Evolutionary conservation across 2,888 invertebrate genomes (phyloP), one percentile per base, ranked within the genome.

Genomic region (Papilio gigon): DNA sequence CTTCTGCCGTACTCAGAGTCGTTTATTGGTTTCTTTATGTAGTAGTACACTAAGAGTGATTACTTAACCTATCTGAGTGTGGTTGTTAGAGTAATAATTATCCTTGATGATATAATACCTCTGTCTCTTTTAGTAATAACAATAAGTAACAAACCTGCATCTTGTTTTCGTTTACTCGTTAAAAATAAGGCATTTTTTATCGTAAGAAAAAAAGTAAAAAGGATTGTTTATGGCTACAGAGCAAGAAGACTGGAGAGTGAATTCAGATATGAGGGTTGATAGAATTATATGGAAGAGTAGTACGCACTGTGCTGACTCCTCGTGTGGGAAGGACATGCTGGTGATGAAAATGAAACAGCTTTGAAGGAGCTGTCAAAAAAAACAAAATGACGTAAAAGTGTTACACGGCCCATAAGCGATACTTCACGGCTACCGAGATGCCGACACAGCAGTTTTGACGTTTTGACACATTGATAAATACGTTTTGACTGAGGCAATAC

Each of bases 391-490:
- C 40, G 27, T 30, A 42, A 44, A 61, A 30, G 27, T 25, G 61
- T 17, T 61, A 42, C 61, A 27, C 17, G 17, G 6, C 42, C 17
- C 30, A 56, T n/a, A 60, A n/a, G 25, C 27, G 17, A 42, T 40
- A 53, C 25, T 37, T 35, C n/a, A 61, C 17, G 6, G 53, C 61
- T 53, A 61, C 61, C 61, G n/a, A 44, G 35, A 63, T 25, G 33
- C 33, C 12, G 42, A 56, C 30, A 68, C 22, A 30, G 20, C 56
- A 27, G 60, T 63, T 50, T 60, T 71, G 76, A 74, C 74, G 73
- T 75, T 75, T 76, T 75, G 79, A 76, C 78, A 77, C 71, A 69
- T 73, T 73, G 74, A 77, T 76, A 71, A 71, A 72, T 76, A 56
- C 56, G 67, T 62, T 71, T 61, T 68, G 53, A 47, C 65, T 30